Evolutionary conservation across 2,797 vertebrate species (phyloP).

Genomic region (Scolopax rusticola): DNA sequence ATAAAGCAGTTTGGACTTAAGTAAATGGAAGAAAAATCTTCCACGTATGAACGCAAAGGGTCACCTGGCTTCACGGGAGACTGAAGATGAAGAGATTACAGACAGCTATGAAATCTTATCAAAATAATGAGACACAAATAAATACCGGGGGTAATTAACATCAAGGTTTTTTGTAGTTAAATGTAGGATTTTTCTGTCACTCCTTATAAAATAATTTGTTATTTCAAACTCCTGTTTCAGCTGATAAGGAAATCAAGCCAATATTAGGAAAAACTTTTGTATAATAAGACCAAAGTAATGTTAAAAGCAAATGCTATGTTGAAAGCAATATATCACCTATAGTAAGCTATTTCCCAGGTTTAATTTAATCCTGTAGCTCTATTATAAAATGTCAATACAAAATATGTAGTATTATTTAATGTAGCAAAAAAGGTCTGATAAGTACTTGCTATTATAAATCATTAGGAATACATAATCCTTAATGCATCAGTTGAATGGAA

Average conservation of each 20-base stretch:
- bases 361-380: neutral
- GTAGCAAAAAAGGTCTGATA: conserved; percentile 16
- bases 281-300: neutral
- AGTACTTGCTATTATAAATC: conserved; percentile 20
- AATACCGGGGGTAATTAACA: neutral
- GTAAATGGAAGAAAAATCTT: neutral
- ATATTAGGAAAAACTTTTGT: neutral
- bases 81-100: neutral
- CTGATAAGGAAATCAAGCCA: neutral
- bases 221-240: neutral
- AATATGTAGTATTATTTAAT: conserved; percentile 22
- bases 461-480: neutral
- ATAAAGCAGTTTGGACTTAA: neutral
- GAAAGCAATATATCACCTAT: neutral
- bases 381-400: neutral
- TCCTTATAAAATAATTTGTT: neutral
- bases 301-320: conserved; percentile 3
- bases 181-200: neutral
- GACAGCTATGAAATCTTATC: neutral
- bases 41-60: neutral
- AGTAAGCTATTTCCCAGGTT: neutral
- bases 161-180: neutral
- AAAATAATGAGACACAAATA: neutral
- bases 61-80: neutral
- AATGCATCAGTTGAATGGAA: conserved; percentile 34